These are phyloP conservation scores for Equus przewalskii DNA, from an alignment of 2,113 vertebrate species.

Conservation along the genomic window DNA sequence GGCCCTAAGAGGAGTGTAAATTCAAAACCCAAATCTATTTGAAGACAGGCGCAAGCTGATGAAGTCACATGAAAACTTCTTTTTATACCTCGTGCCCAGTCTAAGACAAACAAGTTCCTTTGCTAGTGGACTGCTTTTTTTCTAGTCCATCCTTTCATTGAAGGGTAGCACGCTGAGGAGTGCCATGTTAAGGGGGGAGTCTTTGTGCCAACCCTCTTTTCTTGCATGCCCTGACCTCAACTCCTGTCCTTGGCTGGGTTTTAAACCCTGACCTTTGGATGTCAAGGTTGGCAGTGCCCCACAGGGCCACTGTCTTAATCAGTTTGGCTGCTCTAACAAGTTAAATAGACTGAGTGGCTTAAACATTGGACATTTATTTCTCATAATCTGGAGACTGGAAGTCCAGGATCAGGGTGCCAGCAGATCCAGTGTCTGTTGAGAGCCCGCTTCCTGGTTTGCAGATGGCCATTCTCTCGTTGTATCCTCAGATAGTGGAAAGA, in stretches of 20 bases:
- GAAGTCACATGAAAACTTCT: background rate
- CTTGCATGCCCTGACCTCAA: background rate
- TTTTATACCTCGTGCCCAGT: background rate
- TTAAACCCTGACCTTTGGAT: background rate
- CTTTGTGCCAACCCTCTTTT: background rate
- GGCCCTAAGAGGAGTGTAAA: background rate
- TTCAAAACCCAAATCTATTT: background rate
- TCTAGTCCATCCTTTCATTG: background rate
- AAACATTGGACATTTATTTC: background rate
- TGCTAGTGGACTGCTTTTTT: background rate
- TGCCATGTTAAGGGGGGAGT: rapidly evolving
- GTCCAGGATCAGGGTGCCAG: background rate
- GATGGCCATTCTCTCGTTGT: background rate
- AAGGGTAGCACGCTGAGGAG: background rate
- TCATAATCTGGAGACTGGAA: background rate
- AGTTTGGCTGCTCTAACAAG: background rate
- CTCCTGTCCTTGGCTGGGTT: background rate
- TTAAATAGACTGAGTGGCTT: background rate
- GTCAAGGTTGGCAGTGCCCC: background rate
- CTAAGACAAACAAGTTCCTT: background rate
- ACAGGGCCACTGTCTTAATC: background rate
- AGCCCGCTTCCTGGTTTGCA: background rate
- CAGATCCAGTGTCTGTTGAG: background rate
- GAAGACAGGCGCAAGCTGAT: background rate
- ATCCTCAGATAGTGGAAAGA: background rate